Evolutionary conservation across 2,797 vertebrate genomes (phyloP).

Genomic region (Otus scops): DNA sequence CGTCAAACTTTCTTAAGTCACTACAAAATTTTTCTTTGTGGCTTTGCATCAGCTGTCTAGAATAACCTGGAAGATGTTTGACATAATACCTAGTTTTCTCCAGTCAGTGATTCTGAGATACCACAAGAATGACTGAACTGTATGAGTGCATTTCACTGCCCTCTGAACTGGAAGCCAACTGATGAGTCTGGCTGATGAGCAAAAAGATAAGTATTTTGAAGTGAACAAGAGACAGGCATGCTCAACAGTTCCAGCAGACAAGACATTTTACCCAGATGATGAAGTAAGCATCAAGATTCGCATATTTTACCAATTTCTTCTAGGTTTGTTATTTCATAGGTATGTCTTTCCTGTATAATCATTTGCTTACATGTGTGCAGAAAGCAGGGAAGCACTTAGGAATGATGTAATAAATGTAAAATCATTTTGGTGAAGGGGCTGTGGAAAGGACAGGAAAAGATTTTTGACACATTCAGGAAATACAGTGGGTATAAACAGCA

Average conservation of each 20-base stretch:
- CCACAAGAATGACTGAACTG: not conserved
- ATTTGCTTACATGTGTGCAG: not conserved
- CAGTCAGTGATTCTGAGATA: not conserved
- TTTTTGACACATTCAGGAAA: not conserved
- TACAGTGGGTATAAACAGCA: not conserved
- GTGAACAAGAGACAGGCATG: not conserved
- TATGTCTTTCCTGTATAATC: not conserved
- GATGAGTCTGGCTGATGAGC: not conserved
- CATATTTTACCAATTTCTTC: not conserved
- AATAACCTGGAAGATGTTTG: not conserved
- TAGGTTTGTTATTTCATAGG: not conserved
- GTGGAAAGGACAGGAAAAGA: not conserved
- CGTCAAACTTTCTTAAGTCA: not conserved
- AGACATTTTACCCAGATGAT: not conserved
- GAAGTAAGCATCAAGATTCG: not conserved
- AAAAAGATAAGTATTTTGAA: not conserved
- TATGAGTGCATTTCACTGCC: not conserved
- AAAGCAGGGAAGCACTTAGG: not conserved
- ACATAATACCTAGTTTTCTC: not conserved
- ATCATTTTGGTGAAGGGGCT: not conserved
- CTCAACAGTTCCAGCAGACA: not conserved
- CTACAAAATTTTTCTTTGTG: not conserved
- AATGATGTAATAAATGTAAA: not conserved
- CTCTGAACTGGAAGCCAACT: not conserved
- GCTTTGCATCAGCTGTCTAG: not conserved